Percentiles rank a stretch among this genome's conserved stretches.
phyloP scores from a whole-genome alignment of 2,888 invertebrate species.

The Norana najaformis region DNA sequence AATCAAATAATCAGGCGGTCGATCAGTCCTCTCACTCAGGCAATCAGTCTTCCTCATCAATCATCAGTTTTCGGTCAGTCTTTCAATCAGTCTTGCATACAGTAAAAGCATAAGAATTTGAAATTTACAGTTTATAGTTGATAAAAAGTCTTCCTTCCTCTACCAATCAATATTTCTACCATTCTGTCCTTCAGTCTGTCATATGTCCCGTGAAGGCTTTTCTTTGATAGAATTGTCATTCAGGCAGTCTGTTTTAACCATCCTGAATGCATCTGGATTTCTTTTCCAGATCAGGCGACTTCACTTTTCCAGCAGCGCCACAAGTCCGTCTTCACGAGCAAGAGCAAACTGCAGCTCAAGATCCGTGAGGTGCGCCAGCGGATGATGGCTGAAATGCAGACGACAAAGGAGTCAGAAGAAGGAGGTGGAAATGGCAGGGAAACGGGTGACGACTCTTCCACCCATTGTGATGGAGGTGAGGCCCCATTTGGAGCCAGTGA shows the following conservation, averaged over 20 bases:
- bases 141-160: neutral
- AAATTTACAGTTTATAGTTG: neutral
- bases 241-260: neutral
- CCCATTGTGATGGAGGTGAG: neutral
- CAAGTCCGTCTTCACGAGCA: slow-evolving; percentile 88
- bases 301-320: slow-evolving; percentile 75
- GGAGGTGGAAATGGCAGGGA: neutral
- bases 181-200: neutral
- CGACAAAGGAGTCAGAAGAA: neutral
- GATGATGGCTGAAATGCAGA: slow-evolving; percentile 68
- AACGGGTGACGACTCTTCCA: neutral
- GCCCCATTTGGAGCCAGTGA: neutral
- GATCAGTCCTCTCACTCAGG: no score
- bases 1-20: neutral
- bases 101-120: neutral
- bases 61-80: neutral
- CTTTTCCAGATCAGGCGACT: slow-evolving; percentile 63
- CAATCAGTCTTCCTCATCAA: no score
- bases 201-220: neutral
- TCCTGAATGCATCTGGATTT: neutral
- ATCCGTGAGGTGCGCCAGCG: slow-evolving; percentile 97
- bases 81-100: no score
- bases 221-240: neutral
- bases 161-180: neutral
- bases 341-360: slow-evolving; percentile 89